A percentile compares a stretch with the other conserved stretches of the same genome.
Conservation (phyloP, 2,797 vertebrate genomes). For the Pantherophis alleghaniensis region DNA sequence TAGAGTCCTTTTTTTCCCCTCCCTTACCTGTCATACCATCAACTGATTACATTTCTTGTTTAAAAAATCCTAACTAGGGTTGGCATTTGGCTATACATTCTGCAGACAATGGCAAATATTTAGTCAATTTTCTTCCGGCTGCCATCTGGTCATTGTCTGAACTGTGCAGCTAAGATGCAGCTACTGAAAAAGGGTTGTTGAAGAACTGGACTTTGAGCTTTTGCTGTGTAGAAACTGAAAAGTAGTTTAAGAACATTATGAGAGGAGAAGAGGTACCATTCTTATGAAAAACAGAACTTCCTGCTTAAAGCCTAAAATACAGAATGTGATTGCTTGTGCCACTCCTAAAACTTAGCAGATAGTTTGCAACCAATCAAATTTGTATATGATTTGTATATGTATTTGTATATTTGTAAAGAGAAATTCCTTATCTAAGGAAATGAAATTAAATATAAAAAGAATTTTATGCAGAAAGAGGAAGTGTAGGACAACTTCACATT, state of each 20-base stretch:
- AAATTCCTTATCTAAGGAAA: background rate
- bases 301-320: background rate
- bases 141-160: background rate
- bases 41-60: background rate
- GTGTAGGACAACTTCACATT: background rate
- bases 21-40: background rate
- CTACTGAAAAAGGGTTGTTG: background rate
- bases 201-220: background rate
- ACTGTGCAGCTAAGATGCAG: background rate
- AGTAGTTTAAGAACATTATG: background rate
- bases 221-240: background rate
- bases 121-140: background rate
- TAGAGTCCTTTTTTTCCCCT: rapidly evolving
- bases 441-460: background rate
- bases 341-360: background rate
- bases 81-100: background rate
- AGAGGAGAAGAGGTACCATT: background rate
- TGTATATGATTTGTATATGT: no score
- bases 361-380: background rate
- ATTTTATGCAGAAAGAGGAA: background rate
- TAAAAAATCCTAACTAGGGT: background rate
- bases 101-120: background rate
- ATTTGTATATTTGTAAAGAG: no score
- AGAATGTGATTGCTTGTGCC: background rate
- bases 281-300: background rate